Evolutionary conservation across 1,140 invertebrate species (phyloP), one percentile per base, ranked within the genome.

Genomic region (Chironomus tepperi): DNA sequence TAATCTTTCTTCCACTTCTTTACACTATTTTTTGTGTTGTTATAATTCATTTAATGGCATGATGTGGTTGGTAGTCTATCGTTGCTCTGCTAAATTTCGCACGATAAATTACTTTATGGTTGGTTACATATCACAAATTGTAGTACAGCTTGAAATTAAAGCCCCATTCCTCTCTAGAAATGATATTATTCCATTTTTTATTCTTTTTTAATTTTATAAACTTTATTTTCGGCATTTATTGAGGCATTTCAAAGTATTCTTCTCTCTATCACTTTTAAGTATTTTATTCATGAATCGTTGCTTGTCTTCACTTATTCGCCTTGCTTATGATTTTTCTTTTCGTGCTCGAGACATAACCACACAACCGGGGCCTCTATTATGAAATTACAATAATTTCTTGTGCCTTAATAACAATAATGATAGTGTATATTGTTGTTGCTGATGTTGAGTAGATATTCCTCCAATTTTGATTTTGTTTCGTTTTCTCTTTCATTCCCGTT

Each of bases 321-420:
- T 9, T 15, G 24, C 47, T 57, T n/a, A n/a, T n/a, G n/a, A 57
- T n/a, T 57, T 57, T 57, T 57, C 15, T n/a, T n/a, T 57, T 57
- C 24, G 24, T 57, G 12, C 47, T 57, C n/a, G 10, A 57, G n/a
- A 57, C 47, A 57, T 12, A 57, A 57, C 47, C 47, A n/a, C 47
- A 57, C n/a, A 57, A 57, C 47, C 47, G 47, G 47, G 12, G 47
- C n/a, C 47, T 70, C 19, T 70, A 70, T 70, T 70, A 70, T 70
- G 65, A 19, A 70, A 70, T 70, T 70, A 70, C 65, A 19, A 70
- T 70, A 70, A 70, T 70, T 70, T 70, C 10, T 19, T 70, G 16
- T 21, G 19, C 16, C 65, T 70, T 70, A 70, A 70, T 70, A 70
- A 70, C 65, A 70, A 70, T 70, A 70, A 70, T 70, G 65, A 70